These are phyloP conservation scores for Microctonus brassicae DNA, from an alignment of 2,888 invertebrate species.

Conservation along the genomic window DNA sequence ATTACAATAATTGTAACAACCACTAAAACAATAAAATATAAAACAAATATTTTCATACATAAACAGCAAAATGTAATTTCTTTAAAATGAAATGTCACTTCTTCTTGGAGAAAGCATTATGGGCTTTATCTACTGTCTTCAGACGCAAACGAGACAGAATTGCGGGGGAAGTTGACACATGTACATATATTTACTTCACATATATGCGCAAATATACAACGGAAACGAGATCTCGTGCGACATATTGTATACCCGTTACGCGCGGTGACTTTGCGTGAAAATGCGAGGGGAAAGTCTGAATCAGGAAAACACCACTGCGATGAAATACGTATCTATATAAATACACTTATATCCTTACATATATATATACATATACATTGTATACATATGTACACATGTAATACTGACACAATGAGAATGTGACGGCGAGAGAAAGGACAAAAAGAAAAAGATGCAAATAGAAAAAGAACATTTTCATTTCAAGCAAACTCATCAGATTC, in stretches of 20 bases:
- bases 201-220: background rate
- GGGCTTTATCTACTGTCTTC: constrained; percentile 11
- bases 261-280: constrained; percentile 14
- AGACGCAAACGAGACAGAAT: constrained; percentile 21
- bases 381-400: too few relatives aligned
- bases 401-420: constrained; percentile 20
- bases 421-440: background rate
- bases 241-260: constrained; percentile 28
- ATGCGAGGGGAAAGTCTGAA: constrained; percentile 30
- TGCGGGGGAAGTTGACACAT: background rate
- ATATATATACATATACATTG: too few relatives aligned
- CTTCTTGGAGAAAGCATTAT: constrained; percentile 15
- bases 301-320: constrained; percentile 22
- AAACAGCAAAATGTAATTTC: background rate
- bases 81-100: background rate
- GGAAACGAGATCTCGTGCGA: constrained; percentile 16
- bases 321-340: constrained; percentile 15
- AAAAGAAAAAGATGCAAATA: background rate
- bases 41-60: background rate
- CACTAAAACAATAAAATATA: background rate
- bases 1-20: background rate
- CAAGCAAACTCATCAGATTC: constrained; percentile 34
- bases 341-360: background rate
- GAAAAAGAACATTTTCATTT: constrained; percentile 29
- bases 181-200: background rate